Evolutionary conservation across 1,140 invertebrate genomes (phyloP), one percentile per base, ranked within the genome.

Genomic region (Atta texana): DNA sequence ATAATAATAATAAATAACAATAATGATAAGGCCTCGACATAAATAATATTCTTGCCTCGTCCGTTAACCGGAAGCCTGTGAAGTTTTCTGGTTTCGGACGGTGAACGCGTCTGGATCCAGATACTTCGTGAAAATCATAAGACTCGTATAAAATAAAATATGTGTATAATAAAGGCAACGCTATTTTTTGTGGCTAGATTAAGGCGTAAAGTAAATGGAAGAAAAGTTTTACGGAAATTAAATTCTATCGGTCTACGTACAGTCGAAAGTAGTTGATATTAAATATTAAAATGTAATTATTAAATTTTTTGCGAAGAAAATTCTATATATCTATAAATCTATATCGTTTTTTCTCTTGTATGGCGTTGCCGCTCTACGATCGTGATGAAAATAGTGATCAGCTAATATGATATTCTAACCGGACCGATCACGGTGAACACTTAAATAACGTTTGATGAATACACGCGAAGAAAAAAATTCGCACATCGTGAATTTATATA

Each of bases 111-210:
- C 51, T 39, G 64, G 16, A 31, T 4, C 7, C 61, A 31, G 61
- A 81, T 71, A 57, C n/a, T 71, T 18, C 31, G 64, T 44, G 66
- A 81, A 81, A 53, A 81, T 71, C 16, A 81, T 81, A 71, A 81
- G 78, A 71, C 64, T 81, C 64, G 49, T 80, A 71, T 44, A 44
- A 44, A 44, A 71, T 59, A 71, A 81, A 63, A 21, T 71, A 71
- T 71, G 5, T 89, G 78, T 88, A 85, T 75, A 88, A 87, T 74
- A 74, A 74, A 84, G 44, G 74, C 74, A 76, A 88, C 49, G 68
- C 59, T 89, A 74, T 88, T 66, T 81, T 81, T 84, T 87, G 68
- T 77, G 66, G 82, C 75, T 89, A 89, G 80, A 61, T 21, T 88
- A 89, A 71, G 49, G 28, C 75, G 64, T 76, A 68, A 59, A 16